Conservation (phyloP, 2,113 vertebrate genomes). For the Siniperca chuatsi region DNA sequence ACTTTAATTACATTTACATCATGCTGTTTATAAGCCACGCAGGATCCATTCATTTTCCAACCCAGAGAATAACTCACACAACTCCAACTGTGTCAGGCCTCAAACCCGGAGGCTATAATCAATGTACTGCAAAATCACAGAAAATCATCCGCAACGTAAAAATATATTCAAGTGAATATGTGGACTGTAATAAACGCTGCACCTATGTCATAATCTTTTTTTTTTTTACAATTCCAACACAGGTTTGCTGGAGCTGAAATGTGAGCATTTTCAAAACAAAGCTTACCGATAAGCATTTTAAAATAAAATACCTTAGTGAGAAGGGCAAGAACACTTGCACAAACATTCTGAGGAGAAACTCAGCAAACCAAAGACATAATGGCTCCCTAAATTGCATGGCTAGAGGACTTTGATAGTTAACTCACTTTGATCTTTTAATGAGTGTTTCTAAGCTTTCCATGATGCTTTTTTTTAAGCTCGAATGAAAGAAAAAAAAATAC, state of each 20-base stretch:
- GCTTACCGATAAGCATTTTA: constrained; percentile 25
- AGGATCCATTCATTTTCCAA: constrained; percentile 40
- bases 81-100: constrained; percentile 39
- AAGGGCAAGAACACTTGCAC: constrained; percentile 32
- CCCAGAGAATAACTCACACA: constrained; percentile 25
- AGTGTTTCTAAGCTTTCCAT: constrained; percentile 61
- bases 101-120: constrained; percentile 35
- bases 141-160: neutral
- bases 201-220: neutral
- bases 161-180: constrained; percentile 3
- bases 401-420: constrained; percentile 72
- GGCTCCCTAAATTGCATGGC: constrained; percentile 62
- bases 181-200: neutral
- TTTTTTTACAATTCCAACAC: neutral
- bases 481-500: constrained; percentile 37
- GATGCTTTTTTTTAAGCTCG: constrained; percentile 29
- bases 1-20: constrained; percentile 45
- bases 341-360: constrained; percentile 48
- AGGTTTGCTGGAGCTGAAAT: constrained; percentile 20
- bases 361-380: constrained; percentile 49
- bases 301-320: constrained; percentile 44
- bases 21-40: constrained; percentile 18
- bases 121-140: neutral
- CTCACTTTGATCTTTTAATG: constrained; percentile 83
- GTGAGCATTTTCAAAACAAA: constrained; percentile 18